Conservation (phyloP, 64 coral and sea anemone genomes). For the Catalaphyllia jardinei region DNA sequence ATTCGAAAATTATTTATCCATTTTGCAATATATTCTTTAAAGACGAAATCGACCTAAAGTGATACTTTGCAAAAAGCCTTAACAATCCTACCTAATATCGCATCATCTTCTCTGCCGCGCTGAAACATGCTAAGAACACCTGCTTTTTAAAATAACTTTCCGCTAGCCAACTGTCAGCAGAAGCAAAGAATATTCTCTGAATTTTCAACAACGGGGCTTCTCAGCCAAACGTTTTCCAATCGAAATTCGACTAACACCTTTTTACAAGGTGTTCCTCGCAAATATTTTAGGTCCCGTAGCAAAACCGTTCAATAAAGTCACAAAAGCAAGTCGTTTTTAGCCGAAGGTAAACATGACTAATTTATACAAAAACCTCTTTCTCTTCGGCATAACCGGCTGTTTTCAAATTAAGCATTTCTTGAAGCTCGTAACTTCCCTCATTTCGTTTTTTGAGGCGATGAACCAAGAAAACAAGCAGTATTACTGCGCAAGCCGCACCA, state of each 20-base stretch:
- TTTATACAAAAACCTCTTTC: constrained; percentile 92
- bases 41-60: neutral
- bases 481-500: constrained; percentile 68
- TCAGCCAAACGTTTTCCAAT: neutral
- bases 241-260: neutral
- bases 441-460: constrained; percentile 92
- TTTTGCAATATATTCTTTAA: neutral
- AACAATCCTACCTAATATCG: neutral
- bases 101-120: neutral
- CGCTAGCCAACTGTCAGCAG: neutral
- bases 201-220: neutral
- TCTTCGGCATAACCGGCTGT: constrained; percentile 59
- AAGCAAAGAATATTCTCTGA: neutral
- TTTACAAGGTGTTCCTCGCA: neutral
- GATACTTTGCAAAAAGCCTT: neutral
- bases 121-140: neutral
- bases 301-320: neutral
- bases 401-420: constrained; percentile 73
- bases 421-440: constrained; percentile 83
- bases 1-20: neutral
- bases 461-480: constrained; percentile 78
- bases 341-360: constrained; percentile 8
- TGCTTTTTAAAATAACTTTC: neutral
- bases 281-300: neutral
- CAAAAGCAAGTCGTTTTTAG: neutral